Evolutionary conservation across 2,888 invertebrate species (phyloP).

Genomic region (Empis stercorea): DNA sequence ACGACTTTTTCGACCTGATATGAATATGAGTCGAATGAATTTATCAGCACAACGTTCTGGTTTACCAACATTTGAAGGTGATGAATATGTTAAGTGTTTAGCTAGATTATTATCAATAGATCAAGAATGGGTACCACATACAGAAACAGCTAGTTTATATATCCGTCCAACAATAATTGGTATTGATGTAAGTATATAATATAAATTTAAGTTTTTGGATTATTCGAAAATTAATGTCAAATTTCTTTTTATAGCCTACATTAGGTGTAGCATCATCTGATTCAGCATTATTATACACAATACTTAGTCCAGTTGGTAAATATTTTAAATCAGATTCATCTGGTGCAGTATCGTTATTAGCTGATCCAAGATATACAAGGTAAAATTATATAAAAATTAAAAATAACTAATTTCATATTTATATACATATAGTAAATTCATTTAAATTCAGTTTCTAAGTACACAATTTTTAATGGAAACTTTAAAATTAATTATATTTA

Average conservation of each 20-base stretch:
- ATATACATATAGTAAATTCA: too few relatives aligned
- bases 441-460: too few relatives aligned
- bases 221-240: slow-evolving; percentile 7
- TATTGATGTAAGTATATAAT: slow-evolving; percentile 69
- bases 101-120: slow-evolving; percentile 78
- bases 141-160: slow-evolving; percentile 81
- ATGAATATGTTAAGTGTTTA: slow-evolving; percentile 76
- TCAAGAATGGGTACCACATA: slow-evolving; percentile 95
- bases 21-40: slow-evolving; percentile 92
- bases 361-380: slow-evolving; percentile 73
- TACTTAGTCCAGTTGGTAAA: slow-evolving; percentile 84
- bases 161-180: slow-evolving; percentile 93
- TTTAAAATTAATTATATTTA: neutral
- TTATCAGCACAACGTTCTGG: slow-evolving; percentile 70
- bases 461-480: neutral
- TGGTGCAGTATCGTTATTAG: slow-evolving; percentile 71
- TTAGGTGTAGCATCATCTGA: slow-evolving; percentile 81
- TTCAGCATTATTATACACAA: slow-evolving; percentile 80
- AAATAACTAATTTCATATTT: too few relatives aligned
- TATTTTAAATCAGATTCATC: slow-evolving; percentile 63
- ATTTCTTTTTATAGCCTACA: slow-evolving; percentile 52
- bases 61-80: slow-evolving; percentile 77
- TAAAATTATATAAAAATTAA: slow-evolving; percentile 7
- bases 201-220: neutral
- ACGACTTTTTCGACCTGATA: slow-evolving; percentile 84